Evolutionary conservation across 1,140 invertebrate species (phyloP), one percentile per base, ranked within the genome.

Genomic region (Chrysomallon squamiferum): DNA sequence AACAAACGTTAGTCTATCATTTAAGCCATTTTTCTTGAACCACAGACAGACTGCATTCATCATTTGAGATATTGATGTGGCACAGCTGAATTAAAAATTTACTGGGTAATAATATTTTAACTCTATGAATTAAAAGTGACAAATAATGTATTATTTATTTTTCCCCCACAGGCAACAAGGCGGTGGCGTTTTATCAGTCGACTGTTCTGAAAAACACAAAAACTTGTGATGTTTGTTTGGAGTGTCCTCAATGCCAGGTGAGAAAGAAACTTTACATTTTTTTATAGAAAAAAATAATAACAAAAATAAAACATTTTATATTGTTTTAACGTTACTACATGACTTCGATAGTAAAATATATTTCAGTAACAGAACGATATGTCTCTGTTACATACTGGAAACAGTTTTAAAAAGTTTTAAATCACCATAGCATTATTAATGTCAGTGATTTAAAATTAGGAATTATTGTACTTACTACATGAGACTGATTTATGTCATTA

Each of bases 121-220:
- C 29, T 11, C 49, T 25, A 22, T n/a, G 30, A 25, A 59, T 11
- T 32, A 20, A 32, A 59, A 43, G 30, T 20, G 30, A 20, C 20
- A 18, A 2, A 33, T 62, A 18, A 22, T 61, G 41, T n/a, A 35
- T 13, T 58, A 64, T 69, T 15, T 18, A 1, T 29, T 25, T 30
- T 0, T 5, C 11, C 52, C 65, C 66, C 61, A 20, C 59, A 77
- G 75, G 43, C n/a, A 77, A 77, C 59, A 73, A 77, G 61, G 72
- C 68, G 49, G 75, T 73, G 5, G 52, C 58, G 4, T 75, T 75
- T 65, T 77, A 77, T 45, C 64, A 75, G 47, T 75, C 75, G 1
- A 54, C 65, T 18, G n/a, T 68, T 4, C 58, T 77, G 59, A 75
- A 75, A 49, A 63, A 68, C 49, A 68, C 75, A 27, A 59, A 63